phyloP scores from a whole-genome alignment of 2,113 vertebrate species.

The Mionectes macconnelli region DNA sequence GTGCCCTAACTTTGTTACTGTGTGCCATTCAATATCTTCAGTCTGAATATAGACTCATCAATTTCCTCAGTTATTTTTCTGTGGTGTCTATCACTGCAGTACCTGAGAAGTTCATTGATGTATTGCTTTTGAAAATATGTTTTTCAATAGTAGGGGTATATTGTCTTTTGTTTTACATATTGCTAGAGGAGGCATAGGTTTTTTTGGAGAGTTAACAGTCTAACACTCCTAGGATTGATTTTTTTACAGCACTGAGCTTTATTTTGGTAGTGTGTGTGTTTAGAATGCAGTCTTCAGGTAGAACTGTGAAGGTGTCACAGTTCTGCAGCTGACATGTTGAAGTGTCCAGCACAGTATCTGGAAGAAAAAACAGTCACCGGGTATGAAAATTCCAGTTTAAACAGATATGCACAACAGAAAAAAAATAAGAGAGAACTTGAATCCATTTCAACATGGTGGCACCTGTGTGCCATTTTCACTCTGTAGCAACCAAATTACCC shows the following conservation, averaged over 20 bases:
- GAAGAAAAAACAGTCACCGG: neutral
- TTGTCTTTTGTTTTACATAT: neutral
- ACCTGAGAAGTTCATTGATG: neutral
- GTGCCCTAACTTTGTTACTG: neutral
- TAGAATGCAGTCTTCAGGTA: neutral
- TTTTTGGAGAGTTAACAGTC: neutral
- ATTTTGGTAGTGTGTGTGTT: neutral
- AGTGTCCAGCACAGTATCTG: neutral
- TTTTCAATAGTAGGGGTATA: neutral
- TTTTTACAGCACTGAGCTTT: neutral
- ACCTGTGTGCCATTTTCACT: neutral
- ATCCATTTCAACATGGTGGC: neutral
- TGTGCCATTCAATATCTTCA: neutral
- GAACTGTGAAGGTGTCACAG: neutral
- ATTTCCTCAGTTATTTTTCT: neutral
- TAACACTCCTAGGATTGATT: neutral
- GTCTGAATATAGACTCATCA: neutral
- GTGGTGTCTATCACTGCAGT: neutral
- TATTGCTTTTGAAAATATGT: neutral
- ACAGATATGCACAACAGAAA: rapidly evolving
- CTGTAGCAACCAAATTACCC: neutral
- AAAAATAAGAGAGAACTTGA: neutral
- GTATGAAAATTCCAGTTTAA: neutral
- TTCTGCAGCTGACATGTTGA: neutral
- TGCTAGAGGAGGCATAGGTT: neutral